phyloP scores from a whole-genome alignment of 2,113 vertebrate species.

The Osmerus mordax region DNA sequence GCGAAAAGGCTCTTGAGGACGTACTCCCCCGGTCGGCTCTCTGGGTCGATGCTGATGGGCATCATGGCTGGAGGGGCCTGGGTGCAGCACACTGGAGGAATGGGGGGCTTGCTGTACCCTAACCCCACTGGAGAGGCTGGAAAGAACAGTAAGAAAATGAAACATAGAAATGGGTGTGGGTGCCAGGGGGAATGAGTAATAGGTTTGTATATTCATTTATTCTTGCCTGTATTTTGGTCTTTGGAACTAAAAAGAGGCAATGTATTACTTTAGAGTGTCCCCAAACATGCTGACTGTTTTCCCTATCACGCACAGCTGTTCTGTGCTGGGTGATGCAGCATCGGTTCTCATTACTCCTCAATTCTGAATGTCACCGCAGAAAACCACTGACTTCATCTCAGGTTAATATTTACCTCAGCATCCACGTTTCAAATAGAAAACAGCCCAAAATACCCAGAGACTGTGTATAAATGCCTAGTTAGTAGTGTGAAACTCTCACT shows the following conservation, averaged over 20 bases:
- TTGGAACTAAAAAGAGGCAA: no score
- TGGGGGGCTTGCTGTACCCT: constrained; percentile 91
- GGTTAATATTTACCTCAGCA: not conserved
- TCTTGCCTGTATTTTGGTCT: not conserved
- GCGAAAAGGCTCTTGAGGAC: constrained; percentile 96
- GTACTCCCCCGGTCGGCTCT: constrained; percentile 95
- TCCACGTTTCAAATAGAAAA: constrained; percentile 22
- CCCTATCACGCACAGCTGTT: no score
- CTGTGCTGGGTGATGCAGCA: no score
- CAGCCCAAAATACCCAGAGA: constrained; percentile 39
- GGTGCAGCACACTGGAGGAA: constrained; percentile 78
- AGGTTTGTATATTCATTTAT: no score
- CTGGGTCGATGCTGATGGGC: constrained; percentile 89
- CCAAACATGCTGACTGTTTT: no score
- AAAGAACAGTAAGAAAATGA: constrained; percentile 17
- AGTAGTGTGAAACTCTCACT: constrained; percentile 31
- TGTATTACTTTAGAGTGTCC: no score
- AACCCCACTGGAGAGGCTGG: constrained; percentile 91
- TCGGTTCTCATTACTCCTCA: no score
- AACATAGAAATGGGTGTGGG: no score
- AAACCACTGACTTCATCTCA: not conserved
- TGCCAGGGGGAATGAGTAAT: no score
- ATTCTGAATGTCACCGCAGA: not conserved
- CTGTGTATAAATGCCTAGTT: constrained; percentile 41
- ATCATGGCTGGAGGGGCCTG: constrained; percentile 86